Base-by-base conservation (phyloP, 2,113 vertebrate genomes). In the Oostethus manadensis region DNA sequence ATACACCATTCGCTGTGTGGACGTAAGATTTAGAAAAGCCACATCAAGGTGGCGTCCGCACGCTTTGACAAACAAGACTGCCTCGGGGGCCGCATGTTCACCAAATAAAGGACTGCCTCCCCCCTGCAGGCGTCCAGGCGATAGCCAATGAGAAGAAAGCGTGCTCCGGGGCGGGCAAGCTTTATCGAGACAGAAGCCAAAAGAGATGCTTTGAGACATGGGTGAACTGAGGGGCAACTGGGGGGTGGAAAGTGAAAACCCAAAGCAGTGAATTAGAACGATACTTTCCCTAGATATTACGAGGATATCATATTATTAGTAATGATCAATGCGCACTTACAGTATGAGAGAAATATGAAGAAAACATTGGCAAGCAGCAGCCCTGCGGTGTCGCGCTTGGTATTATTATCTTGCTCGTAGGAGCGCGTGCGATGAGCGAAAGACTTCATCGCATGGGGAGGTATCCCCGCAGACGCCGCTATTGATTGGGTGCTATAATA, bases 321-420 rank as follows among this genome's bases (percentile, higher is more conserved):
- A 33, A 33, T 8, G 29, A 8, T 33, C 29, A 17, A 74, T 49
- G 50, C 46, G 35, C 54, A 60, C 62, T 73, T 65, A n/a, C n/a
- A n/a, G n/a, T n/a, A 58, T 68, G 70, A 63, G 58, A 60, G 11
- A 60, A 59, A 73, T 57, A 64, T 1, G 35, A 66, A 66, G 51
- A 63, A 57, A 78, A 63, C 26, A 65, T 35, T 62, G 35, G 54
- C 57, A 73, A 69, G 53, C 29, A 7, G 29, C 62, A 71, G n/a
- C 26, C 45, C 68, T 17, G 53, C 60, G 51, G 43, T 51, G 59
- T 56, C 21, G 0, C 4, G 53, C 63, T 56, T 59, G 58, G 21
- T 57, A 51, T 76, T 64, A 73, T 62, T 22, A 60, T n/a, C 47
- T 54, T 60, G 17, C 14, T 16, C 14, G 49, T 22, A 67, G 57